phyloP scores from a whole-genome alignment of 2,113 vertebrate species.

The Vulpes ferrilata region DNA sequence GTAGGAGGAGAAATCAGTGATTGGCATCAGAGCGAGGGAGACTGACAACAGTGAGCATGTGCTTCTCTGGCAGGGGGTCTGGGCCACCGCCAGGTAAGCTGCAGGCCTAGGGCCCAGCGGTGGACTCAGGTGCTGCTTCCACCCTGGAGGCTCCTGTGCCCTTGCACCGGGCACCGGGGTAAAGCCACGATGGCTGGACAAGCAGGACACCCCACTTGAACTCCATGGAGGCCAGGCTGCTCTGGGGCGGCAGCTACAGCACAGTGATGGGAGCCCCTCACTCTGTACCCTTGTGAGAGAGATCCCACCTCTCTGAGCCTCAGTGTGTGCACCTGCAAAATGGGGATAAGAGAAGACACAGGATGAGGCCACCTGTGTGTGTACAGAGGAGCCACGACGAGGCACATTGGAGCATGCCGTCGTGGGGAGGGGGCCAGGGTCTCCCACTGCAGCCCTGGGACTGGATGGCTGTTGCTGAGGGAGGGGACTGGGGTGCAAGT shows the following conservation, averaged over 20 bases:
- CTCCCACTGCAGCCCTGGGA: no score
- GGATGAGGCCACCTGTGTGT: not conserved
- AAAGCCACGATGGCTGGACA: accelerated
- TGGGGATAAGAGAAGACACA: not conserved
- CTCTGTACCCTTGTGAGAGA: accelerated
- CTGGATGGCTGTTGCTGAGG: not conserved
- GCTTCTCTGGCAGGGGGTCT: not conserved
- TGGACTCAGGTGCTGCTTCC: accelerated
- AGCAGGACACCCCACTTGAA: accelerated
- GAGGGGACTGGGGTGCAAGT: not conserved
- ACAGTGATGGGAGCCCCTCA: accelerated
- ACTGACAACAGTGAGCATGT: accelerated
- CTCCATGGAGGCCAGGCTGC: not conserved
- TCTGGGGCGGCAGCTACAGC: accelerated
- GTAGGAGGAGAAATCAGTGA: accelerated
- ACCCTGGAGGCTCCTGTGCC: accelerated
- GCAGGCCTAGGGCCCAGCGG: not conserved
- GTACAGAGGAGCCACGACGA: not conserved
- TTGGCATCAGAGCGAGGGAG: accelerated
- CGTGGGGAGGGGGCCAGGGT: not conserved
- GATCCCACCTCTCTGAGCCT: not conserved
- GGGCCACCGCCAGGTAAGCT: no score
- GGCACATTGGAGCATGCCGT: not conserved
- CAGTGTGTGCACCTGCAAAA: not conserved
- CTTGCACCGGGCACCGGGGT: not conserved